Evolutionary conservation across 2,888 invertebrate species (phyloP).

Genomic region (Tetrapedia diversipes): DNA sequence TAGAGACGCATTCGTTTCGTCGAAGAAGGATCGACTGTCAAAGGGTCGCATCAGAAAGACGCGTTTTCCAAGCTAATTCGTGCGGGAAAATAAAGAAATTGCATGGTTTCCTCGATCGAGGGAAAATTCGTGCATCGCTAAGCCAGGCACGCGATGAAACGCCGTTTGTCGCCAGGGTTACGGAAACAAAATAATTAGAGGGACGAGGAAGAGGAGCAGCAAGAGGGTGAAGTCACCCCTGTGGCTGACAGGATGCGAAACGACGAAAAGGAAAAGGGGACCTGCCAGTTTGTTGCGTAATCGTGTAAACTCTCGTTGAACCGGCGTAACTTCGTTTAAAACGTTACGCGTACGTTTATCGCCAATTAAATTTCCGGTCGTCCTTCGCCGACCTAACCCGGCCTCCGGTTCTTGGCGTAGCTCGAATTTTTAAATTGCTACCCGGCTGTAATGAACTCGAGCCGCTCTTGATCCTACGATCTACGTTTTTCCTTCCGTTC

Average conservation of each 20-base stretch:
- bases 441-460: not conserved
- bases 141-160: conserved; percentile 25
- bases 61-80: conserved; percentile 8
- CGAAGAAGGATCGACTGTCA: conserved; percentile 10
- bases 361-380: conserved; percentile 31
- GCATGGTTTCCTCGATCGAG: conserved; percentile 14
- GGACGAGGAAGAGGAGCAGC: not conserved
- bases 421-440: conserved; percentile 15
- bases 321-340: conserved; percentile 66
- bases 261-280: conserved; percentile 53
- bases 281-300: conserved; percentile 58
- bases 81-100: conserved; percentile 25
- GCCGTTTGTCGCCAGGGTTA: conserved; percentile 68
- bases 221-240: conserved; percentile 41
- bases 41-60: not conserved
- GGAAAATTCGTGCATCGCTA: conserved; percentile 51
- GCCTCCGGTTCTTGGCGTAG: not conserved
- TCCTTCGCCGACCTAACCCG: conserved; percentile 16
- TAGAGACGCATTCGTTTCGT: no score
- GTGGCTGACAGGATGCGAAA: conserved; percentile 56
- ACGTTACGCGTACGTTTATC: conserved; percentile 59
- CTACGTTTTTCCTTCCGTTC: not conserved
- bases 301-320: conserved; percentile 66
- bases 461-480: no score
- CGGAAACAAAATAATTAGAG: conserved; percentile 75